Evolutionary conservation across 2,797 vertebrate species (phyloP), one percentile per base, ranked within the genome.

Genomic region (Lepus townsendii): DNA sequence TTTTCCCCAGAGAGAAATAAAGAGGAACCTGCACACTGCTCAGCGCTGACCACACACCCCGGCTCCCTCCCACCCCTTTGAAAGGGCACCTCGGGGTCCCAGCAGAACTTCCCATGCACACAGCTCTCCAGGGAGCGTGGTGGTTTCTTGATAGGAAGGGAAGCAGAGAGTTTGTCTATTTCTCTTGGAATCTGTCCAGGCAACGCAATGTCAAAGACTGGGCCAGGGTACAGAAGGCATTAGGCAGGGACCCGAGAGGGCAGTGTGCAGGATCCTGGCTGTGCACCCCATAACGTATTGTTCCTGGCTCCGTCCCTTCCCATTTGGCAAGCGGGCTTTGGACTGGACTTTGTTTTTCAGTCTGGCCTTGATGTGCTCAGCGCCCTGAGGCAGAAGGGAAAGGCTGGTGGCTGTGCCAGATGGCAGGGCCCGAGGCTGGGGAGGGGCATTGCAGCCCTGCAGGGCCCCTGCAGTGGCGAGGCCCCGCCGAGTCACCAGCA

Each of bases 281-380:
- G 24, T 78, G 91, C 93, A 77, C 80, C 42, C 62, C 76, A 91
- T 79, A 88, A 86, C 69, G 65, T 96, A 83, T 93, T 96, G 84
- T 95, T 93, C 52, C 79, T 97, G 95, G 97, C 95, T 47, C 30
- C 1, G 0, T 68, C 80, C 78, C 88, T 32, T 91, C 85, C 79
- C 65, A n/a, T 50, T 94, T 97, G 96, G 96, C 96, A 97, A 86
- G 79, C 6, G 30, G 73, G 24, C 62, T 69, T 90, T 96, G 95
- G 93, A 96, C 35, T 24, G 47, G 52, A 73, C 50, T 95, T 85
- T 94, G 91, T 88, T 96, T 96, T 94, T 92, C 78, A 93, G 83
- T 88, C 91, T 93, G 92, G 83, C n/a, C 57, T 96, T 19, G 32
- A 90, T 83, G 76, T 95, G 50, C 80, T 89, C 83, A 91, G 84